Evolutionary conservation across 2,113 vertebrate genomes (phyloP), one percentile per base, ranked within the genome.

Genomic region (Spheniscus mendiculus): DNA sequence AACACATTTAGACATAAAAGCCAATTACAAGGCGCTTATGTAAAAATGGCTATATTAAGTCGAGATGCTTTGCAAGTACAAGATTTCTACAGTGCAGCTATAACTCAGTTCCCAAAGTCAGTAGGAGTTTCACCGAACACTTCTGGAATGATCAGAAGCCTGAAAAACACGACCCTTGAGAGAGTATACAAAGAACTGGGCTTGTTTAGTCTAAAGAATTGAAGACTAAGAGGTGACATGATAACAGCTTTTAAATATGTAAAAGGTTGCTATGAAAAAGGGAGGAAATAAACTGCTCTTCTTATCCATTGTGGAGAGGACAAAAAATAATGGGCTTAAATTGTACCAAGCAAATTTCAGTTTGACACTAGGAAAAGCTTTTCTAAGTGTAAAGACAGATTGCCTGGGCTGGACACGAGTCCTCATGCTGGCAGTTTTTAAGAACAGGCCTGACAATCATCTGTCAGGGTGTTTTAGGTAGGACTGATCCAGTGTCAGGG

Each of bases 311-410:
- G 81, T 36, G 34, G 18, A 87, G 36, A 83, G 52, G 34, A 83
- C 56, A 90, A 87, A 94, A 89, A 78, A 53, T 89, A 91, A 95
- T 71, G 55, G 52, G 16, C 65, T 87, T 83, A 91, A 97, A 94
- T 61, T 91, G 73, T 49, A 87, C n/a, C 30, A 65, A 82, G 21
- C 17, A 79, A 84, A 91, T 72, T 79, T 93, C 6, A 25, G 65
- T 40, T 91, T 70, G 67, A 71, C 45, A 50, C 49, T 20, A 65
- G 12, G n/a, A 32, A 87, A 82, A 85, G n/a, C 3, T 84, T 74
- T 38, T 36, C 49, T 83, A 32, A 72, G 21, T 18, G 17, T 52
- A 80, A 87, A 89, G 73, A 49, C 52, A 56, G 34, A 76, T 67
- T 56, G 12, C 40, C 47, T 85, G 16, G 16, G 36, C 47, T 83